Base-by-base conservation (phyloP, 2,888 invertebrate species). In the Hesperia comma region DNA sequence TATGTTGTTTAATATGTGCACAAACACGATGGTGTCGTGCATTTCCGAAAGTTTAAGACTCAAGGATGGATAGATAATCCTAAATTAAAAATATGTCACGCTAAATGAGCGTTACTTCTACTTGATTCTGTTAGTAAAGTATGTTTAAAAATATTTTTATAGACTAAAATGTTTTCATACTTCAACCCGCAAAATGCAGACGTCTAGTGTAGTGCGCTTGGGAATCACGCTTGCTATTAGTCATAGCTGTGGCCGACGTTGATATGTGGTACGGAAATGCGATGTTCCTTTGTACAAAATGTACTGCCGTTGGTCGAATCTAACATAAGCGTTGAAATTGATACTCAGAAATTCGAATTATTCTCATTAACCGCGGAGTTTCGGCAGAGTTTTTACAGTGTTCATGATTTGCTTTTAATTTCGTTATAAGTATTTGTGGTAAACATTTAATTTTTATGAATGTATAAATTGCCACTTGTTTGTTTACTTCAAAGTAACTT, bases 221-320 rank as follows among this genome's bases (percentile, higher is more conserved):
- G 3, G 21, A 57, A 51, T 40, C 63, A 49, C 40, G 51, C 43
- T 33, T 14, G 63, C 57, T 63, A 56, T 63, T 63, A 63, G 63
- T 57, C 57, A 63, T 63, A 40, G 57, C 40, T 57, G 63, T 17
- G 49, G 63, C 17, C 15, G 63, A 63, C 63, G 49, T 63, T 57
- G 63, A 63, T 57, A 57, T 63, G 63, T 63, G 49, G 63, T 56
- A 46, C 56, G 49, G 63, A 49, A 63, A 46, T 55, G 46, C 46
- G 19, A 46, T 17, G 56, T 56, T 56, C 49, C 63, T 49, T 56
- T 17, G 53, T 33, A 53, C 53, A 7, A 61, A 61, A 61, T 41
- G 5, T 41, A 14, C 40, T 61, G 37, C 53, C 32, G 6, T 53
- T 53, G 2, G 32, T 19, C 19, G 19, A 19, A 49, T 49, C 46